Percentiles rank a stretch among this genome's conserved stretches.
Evolutionary conservation across 2,797 vertebrate species (phyloP).

Genomic region (Adelosebastes latens): DNA sequence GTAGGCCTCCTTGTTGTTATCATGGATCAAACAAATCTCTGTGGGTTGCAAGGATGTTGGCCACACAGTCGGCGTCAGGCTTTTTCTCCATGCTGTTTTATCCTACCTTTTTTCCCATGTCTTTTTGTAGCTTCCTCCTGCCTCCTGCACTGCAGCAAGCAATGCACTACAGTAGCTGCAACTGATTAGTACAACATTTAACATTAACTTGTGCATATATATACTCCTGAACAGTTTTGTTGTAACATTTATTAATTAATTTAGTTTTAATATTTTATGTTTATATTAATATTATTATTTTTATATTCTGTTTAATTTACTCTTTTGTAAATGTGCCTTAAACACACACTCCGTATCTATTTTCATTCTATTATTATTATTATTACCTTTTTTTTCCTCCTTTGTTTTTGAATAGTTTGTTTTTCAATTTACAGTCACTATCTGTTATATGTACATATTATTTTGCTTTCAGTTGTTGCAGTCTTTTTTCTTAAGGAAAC

Average conservation of each 20-base stretch:
- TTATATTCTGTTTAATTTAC: no score
- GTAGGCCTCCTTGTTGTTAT: slow-evolving; percentile 30
- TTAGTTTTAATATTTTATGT: no score
- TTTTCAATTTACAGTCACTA: no score
- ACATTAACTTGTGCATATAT: neutral
- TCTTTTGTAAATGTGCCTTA: no score
- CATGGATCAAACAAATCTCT: slow-evolving; percentile 39
- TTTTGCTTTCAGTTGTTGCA: neutral
- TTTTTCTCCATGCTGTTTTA: slow-evolving; percentile 34
- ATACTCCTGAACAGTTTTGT: neutral
- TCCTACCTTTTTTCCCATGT: slow-evolving; percentile 11
- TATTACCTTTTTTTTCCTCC: neutral
- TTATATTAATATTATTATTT: neutral
- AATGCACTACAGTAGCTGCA: neutral
- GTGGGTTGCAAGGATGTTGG: slow-evolving; percentile 47
- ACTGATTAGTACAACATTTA: neutral
- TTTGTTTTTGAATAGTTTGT: neutral
- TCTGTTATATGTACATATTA: neutral
- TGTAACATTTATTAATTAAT: no score
- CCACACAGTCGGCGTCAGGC: slow-evolving; percentile 23
- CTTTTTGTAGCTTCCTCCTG: slow-evolving; percentile 28
- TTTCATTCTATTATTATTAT: neutral
- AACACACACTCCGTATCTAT: no score
- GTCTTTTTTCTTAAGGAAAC: neutral
- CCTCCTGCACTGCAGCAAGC: neutral